These are phyloP conservation scores for Monopis laevigella DNA, from an alignment of 2,888 invertebrate genomes.

Conservation along the genomic window DNA sequence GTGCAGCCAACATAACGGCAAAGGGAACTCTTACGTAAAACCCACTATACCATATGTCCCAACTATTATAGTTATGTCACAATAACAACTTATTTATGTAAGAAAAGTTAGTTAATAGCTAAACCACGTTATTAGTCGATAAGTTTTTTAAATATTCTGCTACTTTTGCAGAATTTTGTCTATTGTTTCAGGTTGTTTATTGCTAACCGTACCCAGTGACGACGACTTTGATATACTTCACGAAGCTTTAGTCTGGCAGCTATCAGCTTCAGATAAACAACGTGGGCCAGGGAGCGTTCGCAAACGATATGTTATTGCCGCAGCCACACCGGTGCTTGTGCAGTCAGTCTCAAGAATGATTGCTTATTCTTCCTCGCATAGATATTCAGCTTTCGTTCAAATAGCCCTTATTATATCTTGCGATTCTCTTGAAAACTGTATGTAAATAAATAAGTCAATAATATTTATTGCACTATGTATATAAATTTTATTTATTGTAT, in stretches of 20 bases:
- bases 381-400: slow-evolving; percentile 35
- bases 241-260: slow-evolving; percentile 35
- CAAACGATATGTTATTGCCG: slow-evolving; percentile 25
- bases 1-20: too few relatives aligned
- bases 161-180: too few relatives aligned
- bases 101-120: slow-evolving; percentile 11
- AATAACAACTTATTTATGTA: too few relatives aligned
- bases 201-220: slow-evolving; percentile 37
- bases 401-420: slow-evolving; percentile 37
- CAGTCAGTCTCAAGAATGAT: slow-evolving; percentile 37
- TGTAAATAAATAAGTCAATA: too few relatives aligned
- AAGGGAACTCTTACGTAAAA: too few relatives aligned
- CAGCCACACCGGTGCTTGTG: slow-evolving; percentile 29
- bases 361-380: slow-evolving; percentile 27
- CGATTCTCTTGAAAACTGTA: slow-evolving; percentile 37
- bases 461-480: too few relatives aligned
- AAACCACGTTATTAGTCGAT: too few relatives aligned
- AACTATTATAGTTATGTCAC: too few relatives aligned
- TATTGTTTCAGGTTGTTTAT: slow-evolving; percentile 33
- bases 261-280: slow-evolving; percentile 29
- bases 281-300: slow-evolving; percentile 24
- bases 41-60: too few relatives aligned
- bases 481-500: too few relatives aligned
- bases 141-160: too few relatives aligned
- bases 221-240: slow-evolving; percentile 33